phyloP scores from a whole-genome alignment of 2,113 vertebrate genomes.

The Phylloscopus trochilus region DNA sequence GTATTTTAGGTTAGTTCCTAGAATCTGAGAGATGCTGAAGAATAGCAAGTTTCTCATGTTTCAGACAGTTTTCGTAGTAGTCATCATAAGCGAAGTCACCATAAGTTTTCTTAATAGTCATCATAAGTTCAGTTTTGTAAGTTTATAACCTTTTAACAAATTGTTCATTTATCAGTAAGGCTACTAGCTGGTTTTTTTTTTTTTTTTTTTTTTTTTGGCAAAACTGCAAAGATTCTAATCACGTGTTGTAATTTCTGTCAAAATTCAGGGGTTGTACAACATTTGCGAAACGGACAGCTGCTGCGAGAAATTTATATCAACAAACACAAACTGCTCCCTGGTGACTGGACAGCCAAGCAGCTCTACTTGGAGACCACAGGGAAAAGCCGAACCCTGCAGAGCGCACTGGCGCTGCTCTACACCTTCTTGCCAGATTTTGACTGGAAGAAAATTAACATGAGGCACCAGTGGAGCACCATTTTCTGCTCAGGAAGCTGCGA shows the following conservation, averaged over 20 bases:
- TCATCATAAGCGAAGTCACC: background rate
- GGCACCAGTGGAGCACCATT: slow-evolving; percentile 91
- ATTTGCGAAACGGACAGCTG: slow-evolving; percentile 87
- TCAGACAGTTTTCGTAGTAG: background rate
- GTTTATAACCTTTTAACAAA: background rate
- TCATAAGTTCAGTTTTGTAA: background rate
- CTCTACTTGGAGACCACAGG: slow-evolving; percentile 92
- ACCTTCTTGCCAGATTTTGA: slow-evolving; percentile 88
- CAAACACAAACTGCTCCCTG: slow-evolving; percentile 80
- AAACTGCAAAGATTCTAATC: background rate
- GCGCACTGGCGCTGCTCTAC: slow-evolving; percentile 88
- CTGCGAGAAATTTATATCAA: slow-evolving; percentile 85
- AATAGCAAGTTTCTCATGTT: background rate
- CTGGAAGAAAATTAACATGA: slow-evolving; percentile 84
- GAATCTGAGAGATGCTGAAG: background rate
- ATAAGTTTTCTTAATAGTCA: background rate
- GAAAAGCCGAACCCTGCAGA: slow-evolving; percentile 93
- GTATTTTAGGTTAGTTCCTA: background rate
- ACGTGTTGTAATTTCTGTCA: background rate
- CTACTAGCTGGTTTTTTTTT: background rate
- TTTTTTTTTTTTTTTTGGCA: background rate
- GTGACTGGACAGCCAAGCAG: slow-evolving; percentile 82
- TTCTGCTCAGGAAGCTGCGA: slow-evolving; percentile 91
- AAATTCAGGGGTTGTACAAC: slow-evolving; percentile 89
- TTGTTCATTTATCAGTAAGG: background rate